phyloP scores from a whole-genome alignment of 92 coral and sea anemone genomes.

The Zoanthus sociatus region DNA sequence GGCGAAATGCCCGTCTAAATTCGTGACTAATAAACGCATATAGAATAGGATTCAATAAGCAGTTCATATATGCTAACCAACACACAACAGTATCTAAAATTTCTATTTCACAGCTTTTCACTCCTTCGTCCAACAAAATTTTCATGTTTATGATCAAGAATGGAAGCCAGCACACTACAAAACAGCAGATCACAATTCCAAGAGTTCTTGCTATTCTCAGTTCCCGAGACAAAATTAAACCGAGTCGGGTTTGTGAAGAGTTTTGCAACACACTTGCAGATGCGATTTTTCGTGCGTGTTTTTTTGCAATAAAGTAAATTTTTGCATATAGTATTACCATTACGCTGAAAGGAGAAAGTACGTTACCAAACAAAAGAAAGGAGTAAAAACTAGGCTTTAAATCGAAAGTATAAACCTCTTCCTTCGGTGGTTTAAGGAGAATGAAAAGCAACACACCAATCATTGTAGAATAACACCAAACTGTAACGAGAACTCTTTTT shows the following conservation, averaged over 20 bases:
- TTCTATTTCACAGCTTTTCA: conserved; percentile 71
- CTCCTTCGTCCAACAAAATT: conserved; percentile 68
- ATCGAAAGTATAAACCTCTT: conserved; percentile 71
- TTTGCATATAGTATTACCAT: conserved; percentile 78
- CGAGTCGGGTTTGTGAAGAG: conserved; percentile 31
- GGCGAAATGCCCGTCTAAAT: conserved; percentile 78
- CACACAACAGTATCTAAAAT: conserved; percentile 77
- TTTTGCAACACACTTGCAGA: conserved; percentile 39
- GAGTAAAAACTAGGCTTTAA: conserved; percentile 69
- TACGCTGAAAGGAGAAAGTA: conserved; percentile 68
- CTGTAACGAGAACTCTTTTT: conserved; percentile 56
- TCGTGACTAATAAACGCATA: conserved; percentile 72
- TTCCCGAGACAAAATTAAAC: conserved; percentile 76
- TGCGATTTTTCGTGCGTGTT: conserved; percentile 78
- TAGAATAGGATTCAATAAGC: conserved; percentile 69
- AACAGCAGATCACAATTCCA: conserved; percentile 81
- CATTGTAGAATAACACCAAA: conserved; percentile 76
- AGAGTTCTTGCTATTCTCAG: conserved; percentile 80
- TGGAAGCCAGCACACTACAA: conserved; percentile 91
- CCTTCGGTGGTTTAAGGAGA: conserved; percentile 74
- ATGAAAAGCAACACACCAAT: conserved; percentile 69
- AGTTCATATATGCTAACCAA: conserved; percentile 84
- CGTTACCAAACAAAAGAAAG: conserved; percentile 79
- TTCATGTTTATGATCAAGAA: conserved; percentile 78
- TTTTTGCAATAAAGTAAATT: conserved; percentile 77